Base-by-base conservation (phyloP, 1,140 invertebrate species). In the Drosophila ohnishii region DNA sequence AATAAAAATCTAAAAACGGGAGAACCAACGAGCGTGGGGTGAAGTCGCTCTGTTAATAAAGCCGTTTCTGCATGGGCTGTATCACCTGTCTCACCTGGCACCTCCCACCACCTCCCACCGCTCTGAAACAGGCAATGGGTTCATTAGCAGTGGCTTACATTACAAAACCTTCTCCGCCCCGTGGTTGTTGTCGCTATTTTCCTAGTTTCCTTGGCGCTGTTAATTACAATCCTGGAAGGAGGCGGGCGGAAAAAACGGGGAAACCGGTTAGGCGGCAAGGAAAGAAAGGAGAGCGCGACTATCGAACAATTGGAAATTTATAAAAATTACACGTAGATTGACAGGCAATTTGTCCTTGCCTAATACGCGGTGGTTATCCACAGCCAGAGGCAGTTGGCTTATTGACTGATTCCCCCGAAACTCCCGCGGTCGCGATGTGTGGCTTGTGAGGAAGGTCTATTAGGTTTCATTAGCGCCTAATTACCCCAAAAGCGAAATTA, bases 291-390 rank as follows among this genome's bases (percentile, higher is more conserved):
- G 39, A n/a, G 44, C 28, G 40, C 42, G 63, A 61, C 63, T 50
- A 64, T 32, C 55, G 47, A 62, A 55, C 63, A 62, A 53, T 78
- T 87, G 84, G 66, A 83, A 88, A 88, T 87, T 87, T 87, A 87
- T 88, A 87, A 88, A 87, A 87, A 82, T 87, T 88, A 87, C 84
- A 88, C 73, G 84, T 88, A 83, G 80, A 87, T 87, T 87, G 83
- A 88, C 84, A 87, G 80, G 80, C 84, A 88, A 87, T 87, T 87
- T 87, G 76, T 88, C 86, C 73, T 74, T 86, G 74, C 73, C 59
- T 84, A 73, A 73, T 77, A 78, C 69, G 58, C 64, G 74, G 78
- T 58, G 81, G 59, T 80, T 84, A 85, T 85, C 77, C 55, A 48
- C 57, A 48, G 69, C 51, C 64, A 19, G 4, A 30, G 66, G 34